These are phyloP conservation scores for Caenorhabditis japonica DNA, from an alignment of 2,888 invertebrate genomes.

Conservation along the genomic window DNA sequence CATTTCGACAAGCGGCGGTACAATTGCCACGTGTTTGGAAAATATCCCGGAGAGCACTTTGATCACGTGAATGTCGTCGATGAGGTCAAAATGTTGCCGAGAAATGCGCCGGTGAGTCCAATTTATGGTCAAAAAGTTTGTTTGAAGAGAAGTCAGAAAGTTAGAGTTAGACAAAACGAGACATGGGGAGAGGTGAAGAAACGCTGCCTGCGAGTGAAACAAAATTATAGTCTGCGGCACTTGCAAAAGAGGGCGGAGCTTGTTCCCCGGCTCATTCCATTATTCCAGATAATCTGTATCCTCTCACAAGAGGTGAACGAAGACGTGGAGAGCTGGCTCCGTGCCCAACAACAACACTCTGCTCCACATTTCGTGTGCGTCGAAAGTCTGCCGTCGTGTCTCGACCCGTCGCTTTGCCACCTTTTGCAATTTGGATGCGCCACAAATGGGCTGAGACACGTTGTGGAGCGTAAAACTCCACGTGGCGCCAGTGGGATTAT, in stretches of 20 bases:
- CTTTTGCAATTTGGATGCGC: conserved; percentile 48
- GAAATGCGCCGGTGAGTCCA: conserved; percentile 34
- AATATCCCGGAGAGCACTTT: conserved; percentile 46
- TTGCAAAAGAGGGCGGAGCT: too few relatives aligned
- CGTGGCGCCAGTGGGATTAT: too few relatives aligned
- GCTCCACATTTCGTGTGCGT: conserved; percentile 45
- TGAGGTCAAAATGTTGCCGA: conserved; percentile 30
- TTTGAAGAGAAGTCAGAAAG: too few relatives aligned
- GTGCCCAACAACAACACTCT: conserved; percentile 13
- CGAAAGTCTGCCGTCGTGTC: conserved; percentile 20
- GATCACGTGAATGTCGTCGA: conserved; percentile 46
- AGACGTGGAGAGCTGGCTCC: conserved; percentile 46
- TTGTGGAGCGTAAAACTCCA: conserved; percentile 6
- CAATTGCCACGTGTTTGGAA: conserved; percentile 51
- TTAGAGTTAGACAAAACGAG: too few relatives aligned
- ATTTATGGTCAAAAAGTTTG: background rate
- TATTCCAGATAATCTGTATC: conserved; percentile 46
- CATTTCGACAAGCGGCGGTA: conserved; percentile 50
- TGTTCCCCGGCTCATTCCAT: too few relatives aligned
- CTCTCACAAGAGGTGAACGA: conserved; percentile 39
- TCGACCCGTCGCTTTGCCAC: conserved; percentile 37
- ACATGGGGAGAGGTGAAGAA: too few relatives aligned
- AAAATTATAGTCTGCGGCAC: too few relatives aligned
- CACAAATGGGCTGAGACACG: conserved; percentile 41
- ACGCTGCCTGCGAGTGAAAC: too few relatives aligned